Evolutionary conservation across 2,113 vertebrate species (phyloP), one percentile per base, ranked within the genome.

Genomic region (Gopherus evgoodei): DNA sequence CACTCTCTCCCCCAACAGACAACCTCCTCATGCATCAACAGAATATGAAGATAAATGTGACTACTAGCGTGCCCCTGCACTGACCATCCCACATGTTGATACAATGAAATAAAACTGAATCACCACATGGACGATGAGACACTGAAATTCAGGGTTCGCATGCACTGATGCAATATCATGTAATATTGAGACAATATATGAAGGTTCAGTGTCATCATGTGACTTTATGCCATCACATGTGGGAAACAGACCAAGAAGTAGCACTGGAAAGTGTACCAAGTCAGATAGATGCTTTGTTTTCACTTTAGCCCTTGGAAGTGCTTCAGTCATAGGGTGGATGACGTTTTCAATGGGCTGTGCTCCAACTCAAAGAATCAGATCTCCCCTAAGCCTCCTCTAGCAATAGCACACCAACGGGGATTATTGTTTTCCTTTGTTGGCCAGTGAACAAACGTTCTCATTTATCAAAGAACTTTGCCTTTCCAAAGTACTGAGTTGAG

Each of bases 61-160:
- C 93, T 93, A 94, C 29, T 93, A 87, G 81, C 53, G 80, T 86
- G 38, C 7, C 95, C 91, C 81, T 84, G 86, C n/a, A 72, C 81
- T 42, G 72, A 90, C 91, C 79, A 85, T 81, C 83, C 11, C 8
- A 69, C 3, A 0, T 90, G 91, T 83, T 76, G 90, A 91, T 29
- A 57, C 81, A 29, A 69, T 8, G 62, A 76, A 76, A 76, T 24
- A 5, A 76, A 38, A 76, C 38, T 44, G 72, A 38, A 76, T 44
- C 38, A 42, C 16, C 4, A n/a, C 62, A 65, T 69, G 62, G 62
- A 69, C 17, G 27, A 62, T 31, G 85, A 90, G 81, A 49, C 4
- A 44, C 0, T 0, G 35, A 69, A 69, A 69, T 69, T n/a, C 62
- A 69, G 62, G 35, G 62, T 69, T 69, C 4, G 16, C 35, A 2